Percentiles rank a stretch among this genome's conserved stretches.
phyloP scores from a whole-genome alignment of 2,113 vertebrate species.

The Colistium nudipinnis region DNA sequence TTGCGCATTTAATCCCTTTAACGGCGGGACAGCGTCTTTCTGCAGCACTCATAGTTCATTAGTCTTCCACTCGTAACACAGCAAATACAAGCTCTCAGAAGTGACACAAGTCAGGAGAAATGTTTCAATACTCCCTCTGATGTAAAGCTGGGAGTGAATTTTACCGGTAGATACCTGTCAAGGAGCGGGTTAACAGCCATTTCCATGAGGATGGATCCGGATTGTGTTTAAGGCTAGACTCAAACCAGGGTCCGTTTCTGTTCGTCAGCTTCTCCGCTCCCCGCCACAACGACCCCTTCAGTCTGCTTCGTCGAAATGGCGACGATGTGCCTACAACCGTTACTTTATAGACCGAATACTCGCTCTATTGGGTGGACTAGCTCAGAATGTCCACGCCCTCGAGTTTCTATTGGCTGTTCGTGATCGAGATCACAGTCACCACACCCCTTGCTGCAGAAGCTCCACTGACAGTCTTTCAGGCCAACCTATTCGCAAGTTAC shows the following conservation, averaged over 20 bases:
- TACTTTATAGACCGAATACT: slow-evolving; percentile 72
- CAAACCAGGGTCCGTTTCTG: slow-evolving; percentile 70
- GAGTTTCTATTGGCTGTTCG: slow-evolving; percentile 44
- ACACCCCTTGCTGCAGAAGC: slow-evolving; percentile 27
- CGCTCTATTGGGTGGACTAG: slow-evolving; percentile 69
- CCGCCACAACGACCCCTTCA: slow-evolving; percentile 14
- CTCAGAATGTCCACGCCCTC: slow-evolving; percentile 49
- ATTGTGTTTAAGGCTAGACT: slow-evolving; percentile 75
- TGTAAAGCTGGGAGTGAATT: slow-evolving; percentile 66
- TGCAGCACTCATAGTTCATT: slow-evolving; percentile 12
- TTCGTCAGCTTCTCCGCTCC: slow-evolving; percentile 56
- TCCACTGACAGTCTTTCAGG: background rate
- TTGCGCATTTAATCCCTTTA: background rate
- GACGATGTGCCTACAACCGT: slow-evolving; percentile 74
- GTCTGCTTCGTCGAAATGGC: slow-evolving; percentile 83
- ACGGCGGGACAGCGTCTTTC: background rate
- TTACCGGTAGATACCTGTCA: slow-evolving; percentile 84
- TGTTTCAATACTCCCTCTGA: slow-evolving; percentile 63
- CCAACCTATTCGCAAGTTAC: slow-evolving; percentile 51
- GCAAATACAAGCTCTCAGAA: slow-evolving; percentile 26
- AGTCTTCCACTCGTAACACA: slow-evolving; percentile 7
- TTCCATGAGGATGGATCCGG: slow-evolving; percentile 85
- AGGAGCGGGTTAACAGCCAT: slow-evolving; percentile 80
- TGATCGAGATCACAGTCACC: slow-evolving; percentile 50
- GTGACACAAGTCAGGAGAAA: slow-evolving; percentile 10